phyloP scores from a whole-genome alignment of 1,140 invertebrate genomes.

The Drosophila sechellia region DNA sequence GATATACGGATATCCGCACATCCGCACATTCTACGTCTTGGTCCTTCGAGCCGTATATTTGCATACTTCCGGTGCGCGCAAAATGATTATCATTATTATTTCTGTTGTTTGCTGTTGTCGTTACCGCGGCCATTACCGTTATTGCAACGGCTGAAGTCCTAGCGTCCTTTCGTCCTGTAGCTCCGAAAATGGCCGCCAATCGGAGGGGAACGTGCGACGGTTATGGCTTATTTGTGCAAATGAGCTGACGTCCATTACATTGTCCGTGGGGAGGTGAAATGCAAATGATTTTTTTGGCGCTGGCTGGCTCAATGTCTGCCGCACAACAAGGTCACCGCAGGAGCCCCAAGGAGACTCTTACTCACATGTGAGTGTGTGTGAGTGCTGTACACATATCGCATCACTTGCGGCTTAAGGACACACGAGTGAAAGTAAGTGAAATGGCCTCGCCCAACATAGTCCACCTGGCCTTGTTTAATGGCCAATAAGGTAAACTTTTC shows the following conservation, averaged over 20 bases:
- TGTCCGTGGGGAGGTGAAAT: constrained; percentile 64
- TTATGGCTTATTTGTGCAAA: constrained; percentile 82
- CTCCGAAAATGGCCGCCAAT: constrained; percentile 49
- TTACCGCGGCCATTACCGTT: constrained; percentile 78
- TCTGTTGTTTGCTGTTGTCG: constrained; percentile 78
- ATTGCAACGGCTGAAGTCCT: constrained; percentile 46
- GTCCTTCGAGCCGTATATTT: constrained; percentile 70
- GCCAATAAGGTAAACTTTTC: neutral
- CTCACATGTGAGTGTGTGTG: constrained; percentile 1
- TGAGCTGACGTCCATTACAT: constrained; percentile 75
- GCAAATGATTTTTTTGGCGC: constrained; percentile 70
- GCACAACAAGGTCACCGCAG: constrained; percentile 55
- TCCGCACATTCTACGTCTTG: constrained; percentile 44
- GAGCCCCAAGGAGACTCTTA: constrained; percentile 32
- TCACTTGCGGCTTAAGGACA: constrained; percentile 44
- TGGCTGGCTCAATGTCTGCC: constrained; percentile 47
- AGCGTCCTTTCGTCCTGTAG: constrained; percentile 12
- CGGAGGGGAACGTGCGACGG: constrained; percentile 53
- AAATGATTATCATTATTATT: constrained; percentile 83
- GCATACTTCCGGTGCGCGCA: constrained; percentile 78
- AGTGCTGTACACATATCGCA: constrained; percentile 12
- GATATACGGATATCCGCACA: constrained; percentile 37
- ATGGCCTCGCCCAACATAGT: constrained; percentile 31
- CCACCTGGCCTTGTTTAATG: constrained; percentile 25
- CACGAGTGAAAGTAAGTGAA: constrained; percentile 51